Base-by-base conservation (phyloP, 2,888 invertebrate species). In the Scaptomyza parva region DNA sequence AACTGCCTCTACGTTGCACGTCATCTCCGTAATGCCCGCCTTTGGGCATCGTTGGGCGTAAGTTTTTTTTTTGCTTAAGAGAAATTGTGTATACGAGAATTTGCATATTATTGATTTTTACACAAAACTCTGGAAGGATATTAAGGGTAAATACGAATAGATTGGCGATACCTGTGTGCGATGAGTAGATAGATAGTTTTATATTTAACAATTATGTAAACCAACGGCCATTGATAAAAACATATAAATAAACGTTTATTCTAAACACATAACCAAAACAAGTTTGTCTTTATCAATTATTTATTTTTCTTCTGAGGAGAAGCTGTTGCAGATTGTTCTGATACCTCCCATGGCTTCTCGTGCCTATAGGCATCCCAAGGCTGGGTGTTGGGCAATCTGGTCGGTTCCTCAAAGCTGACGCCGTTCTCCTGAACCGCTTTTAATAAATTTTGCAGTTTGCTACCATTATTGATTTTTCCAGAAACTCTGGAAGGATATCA, bases 21-120 rank as follows among this genome's bases (percentile, higher is more conserved):
- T 90, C 79, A 97, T 93, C 91, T 95, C 95, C 14, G 93, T 92
- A 48, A 96, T 94, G 2, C 96, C 96, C 69, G 93, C 92, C 92
- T 98, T 96, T 0, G 97, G 91, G 89, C 98, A 98, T 41, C 99
- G 93, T 81, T 95, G 94, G 0, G 97, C 98, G 96, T 96, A 92
- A 93, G 95, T 93, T 40, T 30, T 39, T 11, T 37, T 17, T 37
- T 17, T n/a, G 61, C 79, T 90, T 89, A 90, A 90, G 61, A 48
- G 20, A 7, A 7, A n/a, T 37, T n/a, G 8, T 39, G 9, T 35
- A 33, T 5, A 48, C 20, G 14, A 35, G 22, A n/a, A n/a, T n/a
- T n/a, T n/a, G n/a, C 18, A 6, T 30, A 43, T 18, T 65, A 50
- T 45, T 39, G 48, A 78, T 89, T 63, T 52, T 94, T 94, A 57